Percentiles rank a stretch among this genome's conserved stretches.
These are phyloP conservation scores for Maniola hyperantus DNA, from an alignment of 2,888 invertebrate genomes.

Conservation along the genomic window DNA sequence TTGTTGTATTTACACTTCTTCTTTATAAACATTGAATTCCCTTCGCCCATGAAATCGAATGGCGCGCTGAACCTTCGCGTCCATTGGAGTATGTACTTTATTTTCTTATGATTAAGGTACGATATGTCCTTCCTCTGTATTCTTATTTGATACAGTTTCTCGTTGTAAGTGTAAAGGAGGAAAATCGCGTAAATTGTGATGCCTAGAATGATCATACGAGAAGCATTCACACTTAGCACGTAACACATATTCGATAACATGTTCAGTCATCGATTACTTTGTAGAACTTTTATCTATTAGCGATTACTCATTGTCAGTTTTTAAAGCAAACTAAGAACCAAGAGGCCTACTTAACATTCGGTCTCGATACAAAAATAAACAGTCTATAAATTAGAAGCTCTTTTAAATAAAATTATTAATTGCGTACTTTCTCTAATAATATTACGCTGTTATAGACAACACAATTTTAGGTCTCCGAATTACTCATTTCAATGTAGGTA, in stretches of 20 bases:
- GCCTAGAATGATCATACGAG: conserved; percentile 1
- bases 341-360: not conserved
- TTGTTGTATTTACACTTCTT: conserved; percentile 42
- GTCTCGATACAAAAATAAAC: no score
- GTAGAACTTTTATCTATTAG: not conserved
- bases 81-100: conserved; percentile 42
- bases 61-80: conserved; percentile 37
- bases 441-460: no score
- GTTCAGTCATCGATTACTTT: not conserved
- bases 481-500: no score
- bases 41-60: conserved; percentile 39
- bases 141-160: conserved; percentile 31
- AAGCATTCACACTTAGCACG: not conserved
- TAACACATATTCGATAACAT: conserved; percentile 18
- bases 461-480: no score
- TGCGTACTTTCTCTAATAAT: no score
- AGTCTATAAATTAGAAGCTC: no score
- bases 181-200: conserved; percentile 6
- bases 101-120: conserved; percentile 33
- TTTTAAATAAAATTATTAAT: no score
- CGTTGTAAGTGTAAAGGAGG: conserved; percentile 25
- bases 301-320: not conserved
- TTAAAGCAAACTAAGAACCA: no score
- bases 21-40: conserved; percentile 39
- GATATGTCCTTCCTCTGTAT: conserved; percentile 31